Evolutionary conservation across 2,113 vertebrate species (phyloP), one percentile per base, ranked within the genome.

Genomic region (Condylura cristata): DNA sequence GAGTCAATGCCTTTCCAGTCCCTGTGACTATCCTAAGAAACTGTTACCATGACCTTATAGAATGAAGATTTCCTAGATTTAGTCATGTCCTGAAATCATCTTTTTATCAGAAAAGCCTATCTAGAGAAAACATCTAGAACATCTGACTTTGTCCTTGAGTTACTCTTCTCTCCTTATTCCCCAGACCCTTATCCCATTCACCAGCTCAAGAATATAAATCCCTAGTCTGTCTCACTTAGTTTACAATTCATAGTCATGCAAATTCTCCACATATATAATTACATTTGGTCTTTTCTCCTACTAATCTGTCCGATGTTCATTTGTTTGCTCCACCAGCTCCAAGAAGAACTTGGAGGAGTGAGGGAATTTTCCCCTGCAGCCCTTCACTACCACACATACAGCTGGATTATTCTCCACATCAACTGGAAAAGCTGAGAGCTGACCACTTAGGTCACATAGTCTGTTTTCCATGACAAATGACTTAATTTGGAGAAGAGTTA

Each of bases 401-500:
- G 60, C 41, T 88, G 20, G 16, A 12, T 79, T 72, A 71, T 81
- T 82, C 58, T 94, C 56, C 34, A 44, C 32, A 46, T 61, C 16
- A 16, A 44, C 48, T 74, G 37, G 86, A 48, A 82, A 41, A 82
- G 44, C 41, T 18, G 13, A 56, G 41, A 82, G 44, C 16, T 39
- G 20, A 68, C 37, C 93, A 65, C 24, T 53, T 70, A 65, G 90
- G 22, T n/a, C 82, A 58, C 75, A 24, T n/a, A 41, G 48, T 66
- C 65, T 66, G 32, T 86, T 95, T 94, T 81, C 82, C 51, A 56
- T 58, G 89, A 89, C 60, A 84, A 78, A 76, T 81, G 34, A 74
- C 68, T 85, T 94, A 13, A 74, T 84, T 79, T 79, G 66, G 60
- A 44, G 88, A 86, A 83, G n/a, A 86, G 28, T 95, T 91, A 48